These are phyloP conservation scores for Choreutis nemorana DNA, from an alignment of 2,888 invertebrate species.

Conservation along the genomic window DNA sequence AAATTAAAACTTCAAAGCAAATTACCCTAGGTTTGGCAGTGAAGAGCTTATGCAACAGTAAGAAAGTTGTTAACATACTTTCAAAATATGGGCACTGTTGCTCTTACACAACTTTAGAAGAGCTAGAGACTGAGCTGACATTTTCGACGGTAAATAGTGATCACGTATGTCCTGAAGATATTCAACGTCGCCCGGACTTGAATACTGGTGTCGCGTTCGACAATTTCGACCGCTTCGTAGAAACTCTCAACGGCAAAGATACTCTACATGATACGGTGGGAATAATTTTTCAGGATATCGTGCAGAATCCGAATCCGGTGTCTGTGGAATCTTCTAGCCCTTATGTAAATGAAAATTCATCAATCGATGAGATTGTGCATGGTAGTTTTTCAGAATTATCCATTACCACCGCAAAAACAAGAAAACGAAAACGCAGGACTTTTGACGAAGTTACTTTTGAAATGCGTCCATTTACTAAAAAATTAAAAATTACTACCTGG, in stretches of 20 bases:
- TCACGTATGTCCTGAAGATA: conserved; percentile 19
- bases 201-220: conserved; percentile 15
- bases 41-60: conserved; percentile 17
- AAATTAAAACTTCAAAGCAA: conserved; percentile 14
- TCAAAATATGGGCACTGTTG: conserved; percentile 23
- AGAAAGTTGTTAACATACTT: conserved; percentile 18
- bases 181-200: conserved; percentile 12
- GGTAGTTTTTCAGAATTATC: conserved; percentile 9
- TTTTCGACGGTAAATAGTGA: conserved; percentile 11
- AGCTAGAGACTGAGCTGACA: conserved; percentile 22
- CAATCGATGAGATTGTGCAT: conserved; percentile 6
- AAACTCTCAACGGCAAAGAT: conserved; percentile 2
- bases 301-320: background rate
- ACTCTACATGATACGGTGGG: conserved; percentile 63
- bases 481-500: conserved; percentile 14
- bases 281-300: conserved; percentile 66
- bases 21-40: conserved; percentile 20
- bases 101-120: conserved; percentile 18
- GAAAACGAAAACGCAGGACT: conserved; percentile 14
- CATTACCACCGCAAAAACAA: conserved; percentile 9
- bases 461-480: conserved; percentile 13
- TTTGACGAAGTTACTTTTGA: conserved; percentile 13
- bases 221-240: conserved; percentile 9
- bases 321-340: conserved; percentile 9
- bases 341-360: conserved; percentile 7